Percentiles rank a stretch among this genome's conserved stretches.
These are phyloP conservation scores for Clarias pachynema DNA, from an alignment of 2,797 vertebrate genomes.

Conservation along the genomic window DNA sequence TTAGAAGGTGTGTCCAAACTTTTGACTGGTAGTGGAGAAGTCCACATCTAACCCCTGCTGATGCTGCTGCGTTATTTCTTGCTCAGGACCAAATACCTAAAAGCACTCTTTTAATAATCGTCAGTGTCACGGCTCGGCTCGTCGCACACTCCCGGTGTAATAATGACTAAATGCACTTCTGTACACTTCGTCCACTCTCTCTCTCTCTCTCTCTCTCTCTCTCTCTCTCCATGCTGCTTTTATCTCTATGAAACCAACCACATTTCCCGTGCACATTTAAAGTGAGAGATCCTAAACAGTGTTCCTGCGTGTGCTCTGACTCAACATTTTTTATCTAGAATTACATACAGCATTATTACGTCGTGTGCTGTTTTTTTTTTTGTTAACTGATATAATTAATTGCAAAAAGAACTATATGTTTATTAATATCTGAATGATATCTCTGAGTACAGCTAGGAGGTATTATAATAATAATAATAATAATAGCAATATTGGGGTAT, in stretches of 20 bases:
- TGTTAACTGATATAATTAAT: not conserved
- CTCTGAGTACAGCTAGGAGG: not conserved
- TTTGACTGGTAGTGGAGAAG: too few species aligned
- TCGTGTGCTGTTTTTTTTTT: too few species aligned
- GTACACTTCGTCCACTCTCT: not conserved
- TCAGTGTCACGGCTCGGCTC: not conserved
- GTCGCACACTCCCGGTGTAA: not conserved
- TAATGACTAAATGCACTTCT: conserved; percentile 12
- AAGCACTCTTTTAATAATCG: conserved; percentile 46
- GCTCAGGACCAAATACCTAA: conserved; percentile 7
- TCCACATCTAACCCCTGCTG: conserved; percentile 46
- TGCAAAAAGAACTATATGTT: not conserved
- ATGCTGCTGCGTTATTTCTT: conserved; percentile 55
- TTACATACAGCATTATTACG: not conserved
- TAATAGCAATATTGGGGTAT: not conserved
- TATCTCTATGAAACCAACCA: not conserved
- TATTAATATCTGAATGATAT: not conserved
- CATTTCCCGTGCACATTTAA: too few species aligned
- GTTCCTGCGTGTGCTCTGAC: too few species aligned
- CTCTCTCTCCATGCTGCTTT: not conserved
- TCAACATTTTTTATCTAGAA: not conserved
- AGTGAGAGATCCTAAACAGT: too few species aligned
- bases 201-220: not conserved
- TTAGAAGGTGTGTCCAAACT: too few species aligned
- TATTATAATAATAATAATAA: too few species aligned